These are phyloP conservation scores for Eubucco bourcierii DNA, from an alignment of 2,113 vertebrate species.

Conservation along the genomic window DNA sequence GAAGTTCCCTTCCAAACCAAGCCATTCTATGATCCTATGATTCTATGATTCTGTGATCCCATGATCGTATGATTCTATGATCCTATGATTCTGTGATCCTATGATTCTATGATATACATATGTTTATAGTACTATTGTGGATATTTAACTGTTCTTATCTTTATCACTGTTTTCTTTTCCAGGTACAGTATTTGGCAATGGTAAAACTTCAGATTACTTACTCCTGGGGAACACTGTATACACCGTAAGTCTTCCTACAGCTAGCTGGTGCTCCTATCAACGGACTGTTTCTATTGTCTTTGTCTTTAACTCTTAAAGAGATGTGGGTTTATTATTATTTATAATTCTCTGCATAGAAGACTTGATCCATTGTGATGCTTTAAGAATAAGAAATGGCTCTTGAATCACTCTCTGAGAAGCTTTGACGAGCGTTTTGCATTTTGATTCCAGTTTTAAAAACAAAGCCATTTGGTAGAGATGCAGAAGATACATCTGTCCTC, in stretches of 20 bases:
- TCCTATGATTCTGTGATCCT: no score
- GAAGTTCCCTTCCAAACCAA: no score
- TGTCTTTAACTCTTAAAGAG: not conserved
- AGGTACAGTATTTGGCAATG: constrained; percentile 93
- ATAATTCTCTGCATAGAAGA: not conserved
- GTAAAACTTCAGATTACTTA: constrained; percentile 94
- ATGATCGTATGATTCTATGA: no score
- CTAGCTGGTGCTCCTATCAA: not conserved
- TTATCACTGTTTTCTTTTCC: constrained; percentile 51
- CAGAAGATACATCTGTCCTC: not conserved
- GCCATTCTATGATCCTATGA: no score
- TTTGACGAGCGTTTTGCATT: not conserved
- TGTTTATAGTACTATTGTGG: not conserved
- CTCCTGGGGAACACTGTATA: constrained; percentile 98
- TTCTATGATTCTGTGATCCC: no score
- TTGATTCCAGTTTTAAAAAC: not conserved
- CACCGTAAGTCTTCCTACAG: constrained; percentile 84
- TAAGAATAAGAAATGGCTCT: not conserved
- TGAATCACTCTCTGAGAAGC: not conserved
- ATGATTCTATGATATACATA: no score
- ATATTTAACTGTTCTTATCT: not conserved
- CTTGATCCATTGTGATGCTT: not conserved
- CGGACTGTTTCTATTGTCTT: not conserved
- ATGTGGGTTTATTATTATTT: not conserved
- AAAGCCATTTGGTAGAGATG: not conserved